Conservation (phyloP, 2,113 vertebrate genomes). For the Barnardius zonarius region DNA sequence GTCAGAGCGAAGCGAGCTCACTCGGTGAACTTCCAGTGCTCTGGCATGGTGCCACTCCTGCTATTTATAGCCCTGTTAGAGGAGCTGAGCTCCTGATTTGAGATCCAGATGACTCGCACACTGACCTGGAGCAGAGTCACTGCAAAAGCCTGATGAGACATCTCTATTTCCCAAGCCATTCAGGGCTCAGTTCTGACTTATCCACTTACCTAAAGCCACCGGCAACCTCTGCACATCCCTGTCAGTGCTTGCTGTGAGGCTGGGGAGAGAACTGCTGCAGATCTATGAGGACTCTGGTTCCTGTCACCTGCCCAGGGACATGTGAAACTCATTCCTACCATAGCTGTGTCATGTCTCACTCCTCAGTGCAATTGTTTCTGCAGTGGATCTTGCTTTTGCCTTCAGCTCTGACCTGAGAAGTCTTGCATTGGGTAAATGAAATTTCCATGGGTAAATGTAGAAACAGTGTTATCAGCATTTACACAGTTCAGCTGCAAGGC, state of each 20-base stretch:
- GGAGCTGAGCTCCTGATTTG: not conserved
- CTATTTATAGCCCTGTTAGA: not conserved
- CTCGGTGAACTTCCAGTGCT: not conserved
- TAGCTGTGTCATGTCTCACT: not conserved
- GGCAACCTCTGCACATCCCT: not conserved
- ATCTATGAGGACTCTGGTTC: too few species aligned
- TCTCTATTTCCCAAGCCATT: fast-evolving
- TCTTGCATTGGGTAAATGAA: not conserved
- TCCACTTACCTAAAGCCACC: fast-evolving
- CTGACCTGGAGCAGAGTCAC: not conserved
- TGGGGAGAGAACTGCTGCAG: fast-evolving
- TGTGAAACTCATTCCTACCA: fast-evolving
- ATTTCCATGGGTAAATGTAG: not conserved
- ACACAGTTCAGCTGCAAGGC: not conserved
- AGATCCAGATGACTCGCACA: not conserved
- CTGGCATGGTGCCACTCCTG: not conserved
- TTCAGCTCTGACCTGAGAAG: not conserved
- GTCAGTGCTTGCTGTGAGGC: fast-evolving
- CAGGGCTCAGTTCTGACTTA: fast-evolving
- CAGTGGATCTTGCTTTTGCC: not conserved
- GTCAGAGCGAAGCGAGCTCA: fast-evolving
- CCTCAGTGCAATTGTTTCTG: fast-evolving
- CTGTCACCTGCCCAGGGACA: not conserved
- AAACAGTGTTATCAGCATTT: fast-evolving
- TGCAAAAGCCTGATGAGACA: not conserved